phyloP scores from a whole-genome alignment of 2,113 vertebrate species.

The Eretmochelys imbricata region DNA sequence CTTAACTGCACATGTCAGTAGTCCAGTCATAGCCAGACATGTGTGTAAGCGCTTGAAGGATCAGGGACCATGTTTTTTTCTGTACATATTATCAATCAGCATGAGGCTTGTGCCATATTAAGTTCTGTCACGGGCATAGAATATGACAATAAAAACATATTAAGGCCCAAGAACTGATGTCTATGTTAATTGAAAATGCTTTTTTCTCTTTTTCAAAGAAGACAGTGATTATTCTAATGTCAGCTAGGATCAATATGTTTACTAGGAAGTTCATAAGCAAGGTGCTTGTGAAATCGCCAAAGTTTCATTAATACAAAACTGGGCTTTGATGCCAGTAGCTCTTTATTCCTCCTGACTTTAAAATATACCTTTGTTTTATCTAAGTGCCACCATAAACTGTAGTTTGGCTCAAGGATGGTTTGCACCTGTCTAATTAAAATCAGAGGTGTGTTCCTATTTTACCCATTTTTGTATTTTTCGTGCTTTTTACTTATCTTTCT shows the following conservation, averaged over 20 bases:
- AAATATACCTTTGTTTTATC: neutral
- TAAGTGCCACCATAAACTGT: neutral
- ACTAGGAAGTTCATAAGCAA: neutral
- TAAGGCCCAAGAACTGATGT: neutral
- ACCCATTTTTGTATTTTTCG: constrained; percentile 21
- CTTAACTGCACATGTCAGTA: neutral
- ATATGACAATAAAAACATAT: neutral
- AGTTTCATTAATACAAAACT: neutral
- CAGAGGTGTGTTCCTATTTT: neutral
- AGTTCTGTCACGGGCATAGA: neutral
- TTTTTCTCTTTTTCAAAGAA: neutral
- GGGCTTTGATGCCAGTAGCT: neutral
- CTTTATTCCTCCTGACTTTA: neutral
- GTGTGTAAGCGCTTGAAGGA: neutral
- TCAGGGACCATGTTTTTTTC: neutral
- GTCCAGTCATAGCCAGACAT: neutral
- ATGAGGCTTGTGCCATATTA: neutral
- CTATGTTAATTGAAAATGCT: neutral
- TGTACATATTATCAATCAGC: fast-evolving
- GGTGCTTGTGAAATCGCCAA: neutral
- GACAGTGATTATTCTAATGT: constrained; percentile 9
- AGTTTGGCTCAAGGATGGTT: neutral
- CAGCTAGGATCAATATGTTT: constrained; percentile 10
- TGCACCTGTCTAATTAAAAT: neutral
- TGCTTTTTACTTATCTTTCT: constrained; percentile 26